These are phyloP conservation scores for Ashinkailepas kermadecensis DNA, from an alignment of 2,888 invertebrate species.

Conservation along the genomic window DNA sequence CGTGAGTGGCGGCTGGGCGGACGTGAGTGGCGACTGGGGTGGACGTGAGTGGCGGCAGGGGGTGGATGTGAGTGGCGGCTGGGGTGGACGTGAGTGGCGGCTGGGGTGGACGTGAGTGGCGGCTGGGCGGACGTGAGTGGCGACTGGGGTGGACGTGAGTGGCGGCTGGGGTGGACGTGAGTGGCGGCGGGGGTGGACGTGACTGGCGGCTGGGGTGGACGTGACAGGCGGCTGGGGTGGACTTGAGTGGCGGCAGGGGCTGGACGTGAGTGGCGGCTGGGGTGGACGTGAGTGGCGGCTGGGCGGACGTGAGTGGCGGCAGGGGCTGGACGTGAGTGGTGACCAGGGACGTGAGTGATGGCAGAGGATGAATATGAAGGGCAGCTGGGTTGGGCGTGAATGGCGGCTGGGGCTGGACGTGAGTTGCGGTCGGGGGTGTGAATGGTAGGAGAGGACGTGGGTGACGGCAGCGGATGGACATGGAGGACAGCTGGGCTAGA, in stretches of 20 bases:
- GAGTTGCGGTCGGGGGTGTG: conserved; percentile 93
- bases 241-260: conserved; percentile 49
- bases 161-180: conserved; percentile 92
- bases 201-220: conserved; percentile 67
- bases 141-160: conserved; percentile 87
- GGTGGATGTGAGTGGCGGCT: conserved; percentile 86
- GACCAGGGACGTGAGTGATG: conserved; percentile 93
- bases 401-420: conserved; percentile 85
- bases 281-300: conserved; percentile 59
- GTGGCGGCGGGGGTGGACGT: conserved; percentile 38
- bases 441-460: conserved; percentile 40
- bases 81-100: conserved; percentile 79
- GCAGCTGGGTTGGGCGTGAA: not conserved
- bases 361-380: conserved; percentile 89
- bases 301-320: conserved; percentile 54
- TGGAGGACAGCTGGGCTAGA: conserved; percentile 42
- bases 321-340: conserved; percentile 92
- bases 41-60: conserved; percentile 62
- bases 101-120: conserved; percentile 43
- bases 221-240: conserved; percentile 83
- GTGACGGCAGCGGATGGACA: too few species aligned
- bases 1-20: conserved; percentile 41
- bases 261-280: conserved; percentile 56
- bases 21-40: conserved; percentile 60
- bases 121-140: conserved; percentile 58